A percentile compares a stretch with the other conserved stretches of the same genome.
These are phyloP conservation scores for Trichopria drosophilae DNA, from an alignment of 2,888 invertebrate species.

Conservation along the genomic window DNA sequence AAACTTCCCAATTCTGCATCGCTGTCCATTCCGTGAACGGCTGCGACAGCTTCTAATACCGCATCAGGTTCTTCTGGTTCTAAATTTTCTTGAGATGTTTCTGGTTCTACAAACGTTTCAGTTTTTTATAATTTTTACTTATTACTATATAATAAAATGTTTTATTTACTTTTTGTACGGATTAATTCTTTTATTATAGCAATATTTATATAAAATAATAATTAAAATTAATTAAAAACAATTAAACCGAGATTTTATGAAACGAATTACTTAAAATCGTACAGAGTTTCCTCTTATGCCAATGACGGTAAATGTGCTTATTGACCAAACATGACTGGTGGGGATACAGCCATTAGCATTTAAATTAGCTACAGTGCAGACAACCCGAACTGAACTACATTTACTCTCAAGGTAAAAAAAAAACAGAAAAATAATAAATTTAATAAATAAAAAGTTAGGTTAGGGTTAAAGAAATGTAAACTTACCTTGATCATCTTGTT, in stretches of 20 bases:
- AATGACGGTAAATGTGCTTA: too few species aligned
- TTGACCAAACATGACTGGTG: too few species aligned
- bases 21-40: constrained; percentile 45
- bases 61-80: constrained; percentile 34
- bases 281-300: too few species aligned
- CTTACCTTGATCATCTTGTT: too few species aligned
- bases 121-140: constrained; percentile 17
- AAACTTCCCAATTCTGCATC: constrained; percentile 52
- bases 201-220: constrained; percentile 9
- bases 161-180: not conserved
- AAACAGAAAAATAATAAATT: constrained; percentile 4
- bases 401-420: too few species aligned
- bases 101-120: constrained; percentile 29
- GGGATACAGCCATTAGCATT: too few species aligned
- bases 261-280: not conserved
- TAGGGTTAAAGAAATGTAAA: too few species aligned
- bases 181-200: not conserved
- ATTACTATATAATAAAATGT: too few species aligned
- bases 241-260: constrained; percentile 5
- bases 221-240: constrained; percentile 3
- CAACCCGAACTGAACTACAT: too few species aligned
- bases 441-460: constrained; percentile 7
- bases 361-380: too few species aligned
- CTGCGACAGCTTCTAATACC: constrained; percentile 33
- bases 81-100: constrained; percentile 34